Percentiles rank a stretch among this genome's conserved stretches.
Evolutionary conservation across 2,888 invertebrate species (phyloP).

Genomic region (Cabera pusaria): DNA sequence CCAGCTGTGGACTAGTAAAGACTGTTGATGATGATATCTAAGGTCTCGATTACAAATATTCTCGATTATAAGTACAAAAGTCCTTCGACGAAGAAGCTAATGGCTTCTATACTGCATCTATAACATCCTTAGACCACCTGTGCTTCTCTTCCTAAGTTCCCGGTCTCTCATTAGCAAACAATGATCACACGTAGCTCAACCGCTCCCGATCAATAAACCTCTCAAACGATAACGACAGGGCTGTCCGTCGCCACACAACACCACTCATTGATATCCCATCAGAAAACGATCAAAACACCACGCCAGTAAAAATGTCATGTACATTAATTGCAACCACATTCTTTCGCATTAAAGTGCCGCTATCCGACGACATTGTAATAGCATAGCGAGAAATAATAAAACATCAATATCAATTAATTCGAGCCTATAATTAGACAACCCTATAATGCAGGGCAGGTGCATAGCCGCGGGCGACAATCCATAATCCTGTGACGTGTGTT

Average conservation of each 20-base stretch:
- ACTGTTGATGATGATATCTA: no score
- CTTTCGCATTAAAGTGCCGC: conserved; percentile 12
- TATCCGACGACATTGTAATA: conserved; percentile 10
- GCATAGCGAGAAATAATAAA: conserved; percentile 16
- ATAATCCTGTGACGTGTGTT: conserved; percentile 78
- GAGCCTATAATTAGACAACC: conserved; percentile 35
- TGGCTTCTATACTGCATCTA: conserved; percentile 9
- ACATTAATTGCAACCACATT: conserved; percentile 7
- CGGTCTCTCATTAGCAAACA: conserved; percentile 74
- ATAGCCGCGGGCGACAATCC: conserved; percentile 68
- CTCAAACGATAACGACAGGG: conserved; percentile 46
- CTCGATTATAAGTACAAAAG: no score
- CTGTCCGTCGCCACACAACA: conserved; percentile 25
- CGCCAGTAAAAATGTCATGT: conserved; percentile 1
- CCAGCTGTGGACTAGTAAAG: no score
- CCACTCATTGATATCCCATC: conserved; percentile 9
- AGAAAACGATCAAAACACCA: conserved; percentile 14
- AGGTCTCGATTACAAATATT: no score
- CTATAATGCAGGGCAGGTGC: conserved; percentile 31
- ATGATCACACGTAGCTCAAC: conserved; percentile 56
- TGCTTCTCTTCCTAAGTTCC: no score
- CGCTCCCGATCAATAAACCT: conserved; percentile 59
- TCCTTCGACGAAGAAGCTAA: no score
- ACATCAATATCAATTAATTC: conserved; percentile 14
- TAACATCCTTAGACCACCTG: conserved; percentile 51